phyloP scores from a whole-genome alignment of 2,113 vertebrate species.

The Dissostichus mawsoni region DNA sequence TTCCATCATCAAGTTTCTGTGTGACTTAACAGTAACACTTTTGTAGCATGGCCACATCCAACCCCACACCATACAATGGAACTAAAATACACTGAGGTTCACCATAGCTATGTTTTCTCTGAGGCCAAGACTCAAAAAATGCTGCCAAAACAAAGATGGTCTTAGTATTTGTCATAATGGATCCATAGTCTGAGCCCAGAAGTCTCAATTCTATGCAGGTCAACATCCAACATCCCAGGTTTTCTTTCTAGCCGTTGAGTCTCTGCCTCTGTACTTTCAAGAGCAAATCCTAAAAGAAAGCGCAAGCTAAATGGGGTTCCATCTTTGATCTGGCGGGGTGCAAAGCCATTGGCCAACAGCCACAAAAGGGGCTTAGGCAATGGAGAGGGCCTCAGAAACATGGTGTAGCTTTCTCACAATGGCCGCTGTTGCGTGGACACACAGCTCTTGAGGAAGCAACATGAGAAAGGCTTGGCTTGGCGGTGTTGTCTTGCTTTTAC shows the following conservation, averaged over 20 bases:
- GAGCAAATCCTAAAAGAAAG: constrained; percentile 81
- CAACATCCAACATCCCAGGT: constrained; percentile 69
- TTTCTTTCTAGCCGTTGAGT: constrained; percentile 51
- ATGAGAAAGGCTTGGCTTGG: constrained; percentile 61
- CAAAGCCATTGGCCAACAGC: constrained; percentile 80
- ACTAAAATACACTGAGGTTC: constrained; percentile 47
- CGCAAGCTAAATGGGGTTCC: constrained; percentile 77
- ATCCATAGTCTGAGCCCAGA: constrained; percentile 46
- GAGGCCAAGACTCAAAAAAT: constrained; percentile 44
- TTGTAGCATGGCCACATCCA: constrained; percentile 16
- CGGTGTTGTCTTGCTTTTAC: constrained; percentile 66
- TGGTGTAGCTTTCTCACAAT: constrained; percentile 79
- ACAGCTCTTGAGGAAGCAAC: constrained; percentile 69
- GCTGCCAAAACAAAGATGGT: constrained; percentile 71
- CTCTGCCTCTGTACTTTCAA: constrained; percentile 69
- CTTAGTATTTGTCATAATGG: constrained; percentile 62
- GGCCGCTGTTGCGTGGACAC: constrained; percentile 68
- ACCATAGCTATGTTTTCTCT: constrained; percentile 51
- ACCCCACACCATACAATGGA: constrained; percentile 29
- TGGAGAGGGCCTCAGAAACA: constrained; percentile 78
- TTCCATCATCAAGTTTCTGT: neutral
- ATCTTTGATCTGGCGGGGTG: constrained; percentile 82
- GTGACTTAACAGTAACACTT: neutral
- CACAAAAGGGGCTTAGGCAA: constrained; percentile 81
- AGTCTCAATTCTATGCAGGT: constrained; percentile 73